Evolutionary conservation across 2,888 invertebrate genomes (phyloP), one percentile per base, ranked within the genome.

Genomic region (Aplocera efformata): DNA sequence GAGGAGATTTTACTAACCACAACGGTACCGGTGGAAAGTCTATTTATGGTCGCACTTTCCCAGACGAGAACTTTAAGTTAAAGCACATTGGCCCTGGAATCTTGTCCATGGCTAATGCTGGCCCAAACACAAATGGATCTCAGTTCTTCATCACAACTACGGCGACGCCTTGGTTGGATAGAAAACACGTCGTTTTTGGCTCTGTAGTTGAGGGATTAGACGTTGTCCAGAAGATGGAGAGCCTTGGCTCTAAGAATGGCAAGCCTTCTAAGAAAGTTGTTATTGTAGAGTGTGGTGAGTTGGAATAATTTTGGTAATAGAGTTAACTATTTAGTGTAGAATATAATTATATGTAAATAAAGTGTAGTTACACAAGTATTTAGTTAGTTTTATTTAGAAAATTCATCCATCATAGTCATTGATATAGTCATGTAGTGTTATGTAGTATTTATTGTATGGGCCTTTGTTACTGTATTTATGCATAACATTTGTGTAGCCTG

Each of bases 91-190:
- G 94, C 47, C 92, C 96, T 47, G 98, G 98, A 67, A 91, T 94
- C 42, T 85, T 98, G 69, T 98, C 98, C 5, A 98, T 98, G 98
- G 98, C 98, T 39, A 98, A 98, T 80, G 95, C 97, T 65, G 98
- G 98, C 10, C 94, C 96, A 17, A 94, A 97, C 75, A 98, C 98
- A 52, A 98, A 98, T 79, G 98, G 98, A 36, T 97, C 97, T 48
- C 98, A 99, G 82, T 99, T 98, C 90, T 99, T 99, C 82, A 93
- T 99, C 62, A 97, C 97, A 51, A 96, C 97, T 52, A 95, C 93
- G 24, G 95, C 96, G 74, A 98, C 98, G 29, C 90, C 93, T 31
- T 99, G 98, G 98, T 89, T 98, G 68, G 97, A 98, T 69, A 93
- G 93, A 70, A 96, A 96, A 81, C 98, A 98, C 77, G 98, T 98